Evolutionary conservation across 2,113 vertebrate species (phyloP).

Genomic region (Odontesthes bonariensis): DNA sequence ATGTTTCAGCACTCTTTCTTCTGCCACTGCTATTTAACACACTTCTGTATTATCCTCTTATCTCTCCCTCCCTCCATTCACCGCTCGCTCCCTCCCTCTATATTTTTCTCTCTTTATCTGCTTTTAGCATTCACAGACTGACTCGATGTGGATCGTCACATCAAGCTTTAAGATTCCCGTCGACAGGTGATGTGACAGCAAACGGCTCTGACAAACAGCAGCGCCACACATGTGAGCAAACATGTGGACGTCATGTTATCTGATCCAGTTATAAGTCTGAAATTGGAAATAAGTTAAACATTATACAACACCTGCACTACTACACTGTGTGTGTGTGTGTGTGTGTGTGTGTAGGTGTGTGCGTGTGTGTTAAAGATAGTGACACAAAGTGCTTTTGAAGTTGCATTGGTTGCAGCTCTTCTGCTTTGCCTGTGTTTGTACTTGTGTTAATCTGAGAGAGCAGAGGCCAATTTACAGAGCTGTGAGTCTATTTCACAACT

Average conservation of each 20-base stretch:
- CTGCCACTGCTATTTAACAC: conserved; percentile 73
- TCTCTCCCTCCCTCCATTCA: conserved; percentile 35
- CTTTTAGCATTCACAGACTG: conserved; percentile 19
- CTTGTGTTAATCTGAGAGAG: conserved; percentile 73
- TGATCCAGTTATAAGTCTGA: not conserved
- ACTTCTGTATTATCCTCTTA: conserved; percentile 75
- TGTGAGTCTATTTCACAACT: conserved; percentile 75
- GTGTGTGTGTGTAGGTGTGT: no score
- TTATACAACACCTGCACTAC: conserved; percentile 33
- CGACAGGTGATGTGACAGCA: conserved; percentile 51
- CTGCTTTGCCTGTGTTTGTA: conserved; percentile 65
- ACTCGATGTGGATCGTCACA: conserved; percentile 35
- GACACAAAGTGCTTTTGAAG: conserved; percentile 60
- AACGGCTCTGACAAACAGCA: not conserved
- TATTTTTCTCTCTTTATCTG: conserved; percentile 46
- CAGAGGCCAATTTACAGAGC: conserved; percentile 75
- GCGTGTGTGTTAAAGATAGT: not conserved
- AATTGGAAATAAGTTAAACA: conserved; percentile 44
- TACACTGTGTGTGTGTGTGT: not conserved
- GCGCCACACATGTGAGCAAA: not conserved
- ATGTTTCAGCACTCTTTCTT: conserved; percentile 75
- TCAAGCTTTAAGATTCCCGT: conserved; percentile 38
- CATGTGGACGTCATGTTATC: conserved; percentile 15
- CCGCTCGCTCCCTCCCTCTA: not conserved
- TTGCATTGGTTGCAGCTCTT: conserved; percentile 51